Conservation (phyloP, 2,113 vertebrate species). For the Hiodon tergisus region DNA sequence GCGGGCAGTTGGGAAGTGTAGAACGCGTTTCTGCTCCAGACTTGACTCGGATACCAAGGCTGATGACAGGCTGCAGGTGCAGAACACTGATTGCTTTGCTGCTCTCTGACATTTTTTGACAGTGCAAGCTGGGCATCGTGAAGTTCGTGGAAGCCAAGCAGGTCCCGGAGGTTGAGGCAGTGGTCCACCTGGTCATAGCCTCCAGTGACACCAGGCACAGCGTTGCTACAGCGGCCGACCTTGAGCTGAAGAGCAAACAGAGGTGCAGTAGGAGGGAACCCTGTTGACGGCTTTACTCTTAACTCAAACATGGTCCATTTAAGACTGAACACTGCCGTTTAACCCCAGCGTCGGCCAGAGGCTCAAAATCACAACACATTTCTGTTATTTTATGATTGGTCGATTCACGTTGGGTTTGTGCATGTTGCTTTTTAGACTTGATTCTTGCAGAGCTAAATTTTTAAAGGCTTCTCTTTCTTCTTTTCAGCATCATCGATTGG, state of each 20-base stretch:
- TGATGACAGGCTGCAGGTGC: background rate
- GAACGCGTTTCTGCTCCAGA: too few species aligned
- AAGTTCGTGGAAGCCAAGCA: conserved; percentile 95
- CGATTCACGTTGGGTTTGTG: background rate
- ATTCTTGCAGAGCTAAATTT: conserved; percentile 3
- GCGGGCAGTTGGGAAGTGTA: too few species aligned
- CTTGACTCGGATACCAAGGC: too few species aligned
- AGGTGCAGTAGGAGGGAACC: conserved; percentile 60
- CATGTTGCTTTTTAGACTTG: background rate
- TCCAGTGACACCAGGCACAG: conserved; percentile 94
- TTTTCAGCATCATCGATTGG: conserved; percentile 90
- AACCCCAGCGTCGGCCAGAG: background rate
- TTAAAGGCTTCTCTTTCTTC: background rate
- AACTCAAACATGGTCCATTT: background rate
- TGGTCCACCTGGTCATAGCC: conserved; percentile 90
- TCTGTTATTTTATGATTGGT: background rate
- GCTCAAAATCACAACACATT: background rate
- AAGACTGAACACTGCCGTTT: background rate
- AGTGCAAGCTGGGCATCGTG: conserved; percentile 97
- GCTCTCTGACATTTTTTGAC: conserved; percentile 32
- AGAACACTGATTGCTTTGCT: background rate
- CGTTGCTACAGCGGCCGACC: conserved; percentile 92
- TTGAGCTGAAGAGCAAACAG: conserved; percentile 94
- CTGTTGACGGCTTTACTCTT: background rate
- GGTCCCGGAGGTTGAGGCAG: conserved; percentile 89